Percentiles rank a stretch among this genome's conserved stretches.
Conservation (phyloP, 2,888 invertebrate species). For the Junonia oenone region DNA sequence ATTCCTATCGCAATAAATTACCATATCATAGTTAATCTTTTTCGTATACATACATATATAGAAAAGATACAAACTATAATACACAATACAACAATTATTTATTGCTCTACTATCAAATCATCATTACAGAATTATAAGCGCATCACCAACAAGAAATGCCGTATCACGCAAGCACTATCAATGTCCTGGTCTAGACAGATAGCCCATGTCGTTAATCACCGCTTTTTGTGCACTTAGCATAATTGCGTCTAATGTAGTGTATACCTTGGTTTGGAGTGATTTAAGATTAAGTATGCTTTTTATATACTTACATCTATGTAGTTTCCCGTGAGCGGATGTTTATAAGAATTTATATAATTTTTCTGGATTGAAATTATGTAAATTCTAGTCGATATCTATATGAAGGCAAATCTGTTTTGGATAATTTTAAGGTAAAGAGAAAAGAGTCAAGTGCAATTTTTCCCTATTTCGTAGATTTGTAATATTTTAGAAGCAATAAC, state of each 20-base stretch:
- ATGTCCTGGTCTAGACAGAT: constrained; percentile 61
- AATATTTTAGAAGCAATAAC: too few species aligned
- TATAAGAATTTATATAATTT: too few species aligned
- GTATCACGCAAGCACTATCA: constrained; percentile 15
- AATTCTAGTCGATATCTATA: too few species aligned
- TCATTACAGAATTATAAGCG: background rate
- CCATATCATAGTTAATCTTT: too few species aligned
- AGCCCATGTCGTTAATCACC: constrained; percentile 59
- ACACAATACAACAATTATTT: background rate
- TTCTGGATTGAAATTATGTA: too few species aligned
- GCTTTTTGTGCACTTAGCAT: constrained; percentile 70
- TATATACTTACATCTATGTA: too few species aligned
- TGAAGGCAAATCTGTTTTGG: too few species aligned
- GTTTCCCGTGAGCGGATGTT: too few species aligned
- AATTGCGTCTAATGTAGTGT: constrained; percentile 39
- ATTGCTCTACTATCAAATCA: background rate
- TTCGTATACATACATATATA: background rate
- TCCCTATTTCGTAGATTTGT: too few species aligned
- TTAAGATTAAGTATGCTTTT: background rate
- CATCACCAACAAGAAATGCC: constrained; percentile 11
- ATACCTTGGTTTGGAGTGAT: background rate
- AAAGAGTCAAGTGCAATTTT: too few species aligned
- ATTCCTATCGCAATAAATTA: too few species aligned
- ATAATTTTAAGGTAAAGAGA: too few species aligned
- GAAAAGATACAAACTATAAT: background rate